Conservation (phyloP, 2,113 vertebrate genomes). For the Clarias macrocephalus region DNA sequence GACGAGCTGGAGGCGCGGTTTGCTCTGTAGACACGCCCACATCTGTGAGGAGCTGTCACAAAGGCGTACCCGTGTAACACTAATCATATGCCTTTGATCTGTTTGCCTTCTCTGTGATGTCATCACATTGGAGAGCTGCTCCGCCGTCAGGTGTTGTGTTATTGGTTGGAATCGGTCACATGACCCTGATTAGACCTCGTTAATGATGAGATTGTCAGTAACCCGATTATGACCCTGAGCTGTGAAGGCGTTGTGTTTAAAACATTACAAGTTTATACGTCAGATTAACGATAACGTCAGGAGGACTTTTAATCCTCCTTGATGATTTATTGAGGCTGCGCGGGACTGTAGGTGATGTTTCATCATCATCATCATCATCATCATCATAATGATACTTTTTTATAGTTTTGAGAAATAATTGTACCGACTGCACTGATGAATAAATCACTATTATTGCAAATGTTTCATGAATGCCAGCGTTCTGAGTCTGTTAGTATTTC, state of each 20-base stretch:
- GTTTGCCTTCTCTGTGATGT: not conserved
- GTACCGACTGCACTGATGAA: not conserved
- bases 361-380: not conserved
- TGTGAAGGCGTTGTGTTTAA: not conserved
- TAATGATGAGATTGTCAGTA: not conserved
- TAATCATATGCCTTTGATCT: not conserved
- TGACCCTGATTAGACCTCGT: not conserved
- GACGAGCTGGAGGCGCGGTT: slow-evolving; percentile 83
- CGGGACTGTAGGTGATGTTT: not conserved
- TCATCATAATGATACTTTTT: not conserved
- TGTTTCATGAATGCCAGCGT: not conserved
- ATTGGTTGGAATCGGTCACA: not conserved
- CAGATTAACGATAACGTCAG: not conserved
- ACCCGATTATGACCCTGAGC: not conserved
- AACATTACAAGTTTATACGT: no score
- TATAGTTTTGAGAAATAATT: not conserved
- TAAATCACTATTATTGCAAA: not conserved
- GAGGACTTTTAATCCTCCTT: not conserved
- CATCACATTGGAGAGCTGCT: not conserved
- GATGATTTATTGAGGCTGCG: not conserved
- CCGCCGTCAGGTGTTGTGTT: not conserved
- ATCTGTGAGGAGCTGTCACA: not conserved
- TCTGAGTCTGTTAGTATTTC: not conserved
- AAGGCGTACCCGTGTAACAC: not conserved
- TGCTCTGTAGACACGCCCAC: slow-evolving; percentile 66